Conservation (phyloP, 1,140 invertebrate species). For the Pseudomyrmex concolor region DNA sequence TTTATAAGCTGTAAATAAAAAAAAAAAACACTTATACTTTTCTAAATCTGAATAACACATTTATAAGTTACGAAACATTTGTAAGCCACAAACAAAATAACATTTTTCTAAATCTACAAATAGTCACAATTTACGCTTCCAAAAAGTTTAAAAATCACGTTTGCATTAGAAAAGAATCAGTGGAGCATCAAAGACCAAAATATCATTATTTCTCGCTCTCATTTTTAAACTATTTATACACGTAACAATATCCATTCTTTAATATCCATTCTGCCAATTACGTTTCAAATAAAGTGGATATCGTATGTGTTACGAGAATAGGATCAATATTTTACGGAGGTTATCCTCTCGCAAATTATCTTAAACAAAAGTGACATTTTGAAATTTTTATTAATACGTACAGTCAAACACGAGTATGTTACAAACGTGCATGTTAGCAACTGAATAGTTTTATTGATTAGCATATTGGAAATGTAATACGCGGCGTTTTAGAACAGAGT, state of each 20-base stretch:
- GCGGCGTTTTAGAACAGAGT: background rate
- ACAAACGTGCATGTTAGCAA: background rate
- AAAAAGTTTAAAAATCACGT: background rate
- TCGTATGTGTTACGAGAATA: background rate
- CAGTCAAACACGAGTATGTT: too few species aligned
- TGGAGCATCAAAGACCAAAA: background rate
- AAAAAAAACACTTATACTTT: background rate
- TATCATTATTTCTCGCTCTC: background rate
- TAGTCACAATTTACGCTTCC: background rate
- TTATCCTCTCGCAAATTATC: too few species aligned
- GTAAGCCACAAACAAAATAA: too few species aligned
- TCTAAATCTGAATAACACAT: too few species aligned
- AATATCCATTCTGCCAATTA: background rate
- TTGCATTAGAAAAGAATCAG: too few species aligned
- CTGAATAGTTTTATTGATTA: background rate
- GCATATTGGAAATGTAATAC: conserved; percentile 15
- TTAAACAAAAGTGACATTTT: too few species aligned
- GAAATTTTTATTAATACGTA: too few species aligned
- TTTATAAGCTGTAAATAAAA: background rate
- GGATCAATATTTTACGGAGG: too few species aligned
- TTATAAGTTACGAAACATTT: too few species aligned
- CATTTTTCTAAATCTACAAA: too few species aligned
- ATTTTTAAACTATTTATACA: conserved; percentile 2
- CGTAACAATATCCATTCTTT: background rate
- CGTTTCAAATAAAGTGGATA: background rate